These are phyloP conservation scores for Drosophila malerkotliana DNA, from an alignment of 1,140 invertebrate species.

Conservation along the genomic window DNA sequence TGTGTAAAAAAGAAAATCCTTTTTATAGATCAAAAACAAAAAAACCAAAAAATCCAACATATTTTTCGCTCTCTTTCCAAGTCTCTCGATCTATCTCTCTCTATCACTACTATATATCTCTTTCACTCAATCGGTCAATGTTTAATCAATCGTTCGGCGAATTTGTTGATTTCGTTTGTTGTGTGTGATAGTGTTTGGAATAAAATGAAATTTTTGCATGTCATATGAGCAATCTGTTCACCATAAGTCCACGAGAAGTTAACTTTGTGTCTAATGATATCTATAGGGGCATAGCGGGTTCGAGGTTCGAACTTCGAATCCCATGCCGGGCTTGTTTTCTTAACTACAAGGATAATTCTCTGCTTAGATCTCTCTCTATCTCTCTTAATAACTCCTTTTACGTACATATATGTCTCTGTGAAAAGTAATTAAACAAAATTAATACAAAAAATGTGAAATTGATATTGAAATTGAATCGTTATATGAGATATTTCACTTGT, in stretches of 20 bases:
- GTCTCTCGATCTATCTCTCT: slow-evolving; percentile 3
- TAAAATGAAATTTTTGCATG: slow-evolving; percentile 45
- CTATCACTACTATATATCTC: slow-evolving; percentile 40
- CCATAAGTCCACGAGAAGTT: slow-evolving; percentile 31
- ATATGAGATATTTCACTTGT: slow-evolving; percentile 64
- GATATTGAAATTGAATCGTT: slow-evolving; percentile 50
- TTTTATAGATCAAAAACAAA: slow-evolving; percentile 56
- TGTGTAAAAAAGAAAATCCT: slow-evolving; percentile 66
- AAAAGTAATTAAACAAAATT: slow-evolving; percentile 47
- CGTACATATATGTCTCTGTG: slow-evolving; percentile 57
- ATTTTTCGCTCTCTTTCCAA: slow-evolving; percentile 56
- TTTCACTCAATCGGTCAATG: slow-evolving; percentile 50
- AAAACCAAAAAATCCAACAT: slow-evolving; percentile 24
- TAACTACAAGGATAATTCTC: slow-evolving; percentile 33
- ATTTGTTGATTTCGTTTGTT: slow-evolving; percentile 74
- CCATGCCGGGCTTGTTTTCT: slow-evolving; percentile 41
- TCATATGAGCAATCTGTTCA: slow-evolving; percentile 61
- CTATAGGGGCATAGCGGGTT: slow-evolving; percentile 7
- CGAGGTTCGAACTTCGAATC: slow-evolving; percentile 10
- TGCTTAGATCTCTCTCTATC: slow-evolving; percentile 44
- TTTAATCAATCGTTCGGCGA: slow-evolving; percentile 61
- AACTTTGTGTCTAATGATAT: slow-evolving; percentile 64
- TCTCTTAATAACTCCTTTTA: slow-evolving; percentile 44
- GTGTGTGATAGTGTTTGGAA: slow-evolving; percentile 70
- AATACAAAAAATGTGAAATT: slow-evolving; percentile 17